Base-by-base conservation (phyloP, 2,797 vertebrate genomes). In the Erethizon dorsatum region DNA sequence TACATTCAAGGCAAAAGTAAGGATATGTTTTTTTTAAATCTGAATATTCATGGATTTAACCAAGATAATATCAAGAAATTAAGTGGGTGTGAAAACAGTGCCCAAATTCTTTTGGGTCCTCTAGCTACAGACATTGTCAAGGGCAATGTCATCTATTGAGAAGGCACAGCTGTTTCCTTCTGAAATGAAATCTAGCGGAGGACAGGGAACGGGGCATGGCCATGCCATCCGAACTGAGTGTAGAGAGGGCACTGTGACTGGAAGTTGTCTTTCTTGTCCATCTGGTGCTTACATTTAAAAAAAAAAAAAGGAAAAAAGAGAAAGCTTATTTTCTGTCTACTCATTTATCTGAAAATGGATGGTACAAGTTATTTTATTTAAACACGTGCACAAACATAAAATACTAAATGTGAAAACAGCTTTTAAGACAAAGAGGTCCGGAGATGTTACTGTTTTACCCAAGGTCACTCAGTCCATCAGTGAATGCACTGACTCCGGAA, bases 221-320 rank as follows among this genome's bases (percentile, higher is more conserved):
- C 31, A 18, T 2, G 31, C 33, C 59, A 33, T 37, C 17, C 50
- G 57, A 2, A 7, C 9, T 22, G 13, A 52, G 45, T 18, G 1
- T 37, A 22, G n/a, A 86, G 69, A 84, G 33, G 57, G 37, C 6
- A 6, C 47, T 80, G 17, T 88, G 17, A 22, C 41, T 50, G 1
- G 85, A 91, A 63, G 22, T 73, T 17, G 2, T 54, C 83, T 93
- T 83, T 93, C 75, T 91, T 93, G 83, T 84, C 26, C 37, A 71
- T 2, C 6, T 52, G 22, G 28, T 18, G 59, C 13, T 50, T 82
- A 9, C 83, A 4, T 41, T 79, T 59, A 37, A 63, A 67, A 78
- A 20, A 28, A 41, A 41, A 47, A 37, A 4, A 71, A 26, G 28
- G 45, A 47, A 47, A 28, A 9, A 57, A 26, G 28, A 1, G 18